phyloP scores from a whole-genome alignment of 2,888 invertebrate species.

The Spilosoma lubricipeda region DNA sequence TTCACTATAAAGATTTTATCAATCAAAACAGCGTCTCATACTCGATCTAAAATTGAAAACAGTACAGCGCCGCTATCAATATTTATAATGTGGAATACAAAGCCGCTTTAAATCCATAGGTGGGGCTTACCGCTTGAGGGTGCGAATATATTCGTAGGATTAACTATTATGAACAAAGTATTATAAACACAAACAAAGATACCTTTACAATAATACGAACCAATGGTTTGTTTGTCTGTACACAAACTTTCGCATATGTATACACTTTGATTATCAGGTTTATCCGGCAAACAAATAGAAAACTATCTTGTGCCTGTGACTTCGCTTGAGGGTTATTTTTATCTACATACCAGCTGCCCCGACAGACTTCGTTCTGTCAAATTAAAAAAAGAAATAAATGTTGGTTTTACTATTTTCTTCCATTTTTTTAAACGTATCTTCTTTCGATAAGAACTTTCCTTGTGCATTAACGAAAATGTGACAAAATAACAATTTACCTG shows the following conservation, averaged over 20 bases:
- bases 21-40: background rate
- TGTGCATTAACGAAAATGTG: too few relatives aligned
- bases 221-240: slow-evolving; percentile 10
- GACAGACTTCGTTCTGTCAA: too few relatives aligned
- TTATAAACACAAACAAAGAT: slow-evolving; percentile 10
- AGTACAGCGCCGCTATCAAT: background rate
- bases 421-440: too few relatives aligned
- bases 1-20: background rate
- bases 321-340: background rate
- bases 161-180: slow-evolving; percentile 11
- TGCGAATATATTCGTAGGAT: slow-evolving; percentile 1
- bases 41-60: background rate
- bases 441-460: too few relatives aligned
- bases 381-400: too few relatives aligned
- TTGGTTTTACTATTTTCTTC: too few relatives aligned
- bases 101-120: slow-evolving; percentile 1
- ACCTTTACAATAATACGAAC: slow-evolving; percentile 8
- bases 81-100: background rate
- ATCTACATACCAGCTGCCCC: background rate
- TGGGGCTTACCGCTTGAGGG: background rate
- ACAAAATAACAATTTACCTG: too few relatives aligned
- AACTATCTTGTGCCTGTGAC: background rate
- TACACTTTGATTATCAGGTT: background rate
- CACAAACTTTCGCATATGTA: slow-evolving; percentile 1
- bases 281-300: background rate